phyloP scores from a whole-genome alignment of 2,113 vertebrate genomes.

The Scalopus aquaticus region DNA sequence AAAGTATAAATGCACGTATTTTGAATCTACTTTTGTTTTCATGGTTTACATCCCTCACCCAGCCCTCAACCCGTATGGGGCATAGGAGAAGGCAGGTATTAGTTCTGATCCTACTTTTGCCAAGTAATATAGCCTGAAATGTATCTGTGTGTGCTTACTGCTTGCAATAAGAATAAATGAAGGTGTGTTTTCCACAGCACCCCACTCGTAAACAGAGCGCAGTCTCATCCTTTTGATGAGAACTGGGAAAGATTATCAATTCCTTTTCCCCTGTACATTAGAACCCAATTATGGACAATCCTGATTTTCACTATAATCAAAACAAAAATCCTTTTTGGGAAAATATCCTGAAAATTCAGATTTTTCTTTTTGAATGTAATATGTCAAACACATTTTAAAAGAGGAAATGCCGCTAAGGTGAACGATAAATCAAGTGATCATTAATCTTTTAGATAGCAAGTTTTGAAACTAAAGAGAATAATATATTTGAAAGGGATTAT shows the following conservation, averaged over 20 bases:
- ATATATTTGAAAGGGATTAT: not conserved
- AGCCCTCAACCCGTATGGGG: not conserved
- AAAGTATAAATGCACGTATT: not conserved
- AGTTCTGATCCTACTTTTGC: not conserved
- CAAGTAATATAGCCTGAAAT: not conserved
- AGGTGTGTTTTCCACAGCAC: not conserved
- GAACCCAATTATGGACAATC: not conserved
- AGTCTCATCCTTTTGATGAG: not conserved
- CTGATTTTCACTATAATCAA: not conserved
- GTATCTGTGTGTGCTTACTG: not conserved
- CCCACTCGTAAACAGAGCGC: not conserved
- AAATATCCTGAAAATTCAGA: slow-evolving; percentile 6
- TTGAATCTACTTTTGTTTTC: not conserved
- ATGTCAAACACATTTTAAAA: not conserved
- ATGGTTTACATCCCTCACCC: not conserved
- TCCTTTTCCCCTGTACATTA: not conserved
- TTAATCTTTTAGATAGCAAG: not conserved
- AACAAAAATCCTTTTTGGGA: not conserved
- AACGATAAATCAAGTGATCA: not conserved
- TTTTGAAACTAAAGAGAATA: not conserved
- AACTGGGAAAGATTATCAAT: not conserved
- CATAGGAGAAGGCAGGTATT: not conserved
- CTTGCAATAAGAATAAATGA: not conserved
- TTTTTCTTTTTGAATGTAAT: not conserved
- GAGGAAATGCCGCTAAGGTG: not conserved